Base-by-base conservation (phyloP, 2,888 invertebrate species). In the Aphrophora alni region DNA sequence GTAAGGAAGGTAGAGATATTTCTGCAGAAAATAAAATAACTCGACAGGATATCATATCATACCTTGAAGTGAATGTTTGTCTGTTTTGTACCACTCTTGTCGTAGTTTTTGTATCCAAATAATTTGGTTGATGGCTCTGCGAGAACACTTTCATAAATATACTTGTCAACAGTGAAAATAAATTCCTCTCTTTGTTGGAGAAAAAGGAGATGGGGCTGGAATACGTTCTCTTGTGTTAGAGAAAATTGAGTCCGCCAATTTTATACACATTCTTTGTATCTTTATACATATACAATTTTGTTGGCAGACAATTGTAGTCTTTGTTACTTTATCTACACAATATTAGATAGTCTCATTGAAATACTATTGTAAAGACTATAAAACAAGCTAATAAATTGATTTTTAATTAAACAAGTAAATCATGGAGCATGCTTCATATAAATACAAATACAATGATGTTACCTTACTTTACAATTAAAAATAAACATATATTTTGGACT, bases 81-180 rank as follows among this genome's bases (percentile, higher is more conserved):
- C 59, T 59, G 59, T 59, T 59, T 59, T 59, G 59, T 21, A 59
- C 59, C 59, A 59, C 59, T 59, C 59, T 59, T n/a, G 21, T 10
- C 21, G 59, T 21, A 59, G 59, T 59, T 59, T 59, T 59, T 59
- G n/a, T 21, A 59, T 59, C 59, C 59, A 59, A 59, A 59, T 59
- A 59, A 59, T 59, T 59, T 59, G 21, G 59, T 59, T 59, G 59
- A 59, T 59, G 59, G 59, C 59, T 59, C 21, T 21, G 59, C 10
- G 44, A 59, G 21, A 59, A 59, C 59, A 59, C 59, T 59, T 59
- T 59, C 59, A 59, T n/a, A 59, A 59, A 59, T 59, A 59, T 59
- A 59, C 59, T 59, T 59, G 59, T 59, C 59, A 59, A 59, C 59
- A 14, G 59, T 21, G 59, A n/a, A 59, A 59, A 59, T 59, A 59